Percentiles rank a stretch among this genome's conserved stretches.
phyloP scores from a whole-genome alignment of 2,797 vertebrate species.

The Sebastes miniatus region DNA sequence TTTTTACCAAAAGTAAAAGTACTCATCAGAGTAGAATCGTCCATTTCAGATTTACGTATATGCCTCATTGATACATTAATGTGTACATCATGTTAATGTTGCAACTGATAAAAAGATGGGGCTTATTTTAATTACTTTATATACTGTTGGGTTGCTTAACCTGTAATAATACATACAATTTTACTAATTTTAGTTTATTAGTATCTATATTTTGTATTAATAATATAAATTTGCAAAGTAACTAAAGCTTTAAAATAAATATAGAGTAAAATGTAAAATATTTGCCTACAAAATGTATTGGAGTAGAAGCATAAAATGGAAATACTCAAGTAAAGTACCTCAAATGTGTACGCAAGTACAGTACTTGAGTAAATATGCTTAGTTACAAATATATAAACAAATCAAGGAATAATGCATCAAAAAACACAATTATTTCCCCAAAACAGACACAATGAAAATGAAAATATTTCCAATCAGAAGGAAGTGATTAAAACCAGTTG shows the following conservation, averaged over 20 bases:
- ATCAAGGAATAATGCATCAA: neutral
- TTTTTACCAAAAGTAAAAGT: too few species aligned
- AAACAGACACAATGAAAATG: neutral
- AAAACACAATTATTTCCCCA: neutral
- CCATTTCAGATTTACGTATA: neutral
- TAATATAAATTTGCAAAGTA: neutral
- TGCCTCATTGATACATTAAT: neutral
- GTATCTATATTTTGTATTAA: neutral
- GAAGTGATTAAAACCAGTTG: neutral
- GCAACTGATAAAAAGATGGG: neutral
- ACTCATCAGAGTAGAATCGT: too few species aligned
- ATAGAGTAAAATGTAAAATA: neutral
- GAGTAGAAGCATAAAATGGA: neutral
- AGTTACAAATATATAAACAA: neutral
- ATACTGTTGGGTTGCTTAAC: neutral
- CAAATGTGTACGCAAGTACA: neutral
- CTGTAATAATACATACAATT: neutral
- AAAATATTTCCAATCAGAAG: neutral
- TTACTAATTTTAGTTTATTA: neutral
- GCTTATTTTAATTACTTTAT: neutral
- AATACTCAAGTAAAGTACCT: neutral
- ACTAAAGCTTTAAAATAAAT: neutral
- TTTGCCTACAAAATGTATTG: neutral
- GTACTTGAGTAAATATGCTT: neutral
- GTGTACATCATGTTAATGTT: neutral